These are phyloP conservation scores for Aspidoscelis tigris DNA, from an alignment of 2,113 vertebrate species.

Conservation along the genomic window DNA sequence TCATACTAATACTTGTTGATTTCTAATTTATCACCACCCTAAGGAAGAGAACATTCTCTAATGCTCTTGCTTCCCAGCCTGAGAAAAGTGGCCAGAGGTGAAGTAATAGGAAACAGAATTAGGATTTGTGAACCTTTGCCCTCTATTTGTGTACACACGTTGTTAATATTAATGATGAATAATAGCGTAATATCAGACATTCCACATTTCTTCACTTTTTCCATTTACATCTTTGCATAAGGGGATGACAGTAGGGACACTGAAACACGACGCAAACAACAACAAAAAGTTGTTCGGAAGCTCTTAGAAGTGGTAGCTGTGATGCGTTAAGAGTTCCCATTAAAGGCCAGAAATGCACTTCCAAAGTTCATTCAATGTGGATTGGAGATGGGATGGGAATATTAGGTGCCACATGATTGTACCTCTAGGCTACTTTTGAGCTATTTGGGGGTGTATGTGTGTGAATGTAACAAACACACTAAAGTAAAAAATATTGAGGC, in stretches of 20 bases:
- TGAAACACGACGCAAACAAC: no score
- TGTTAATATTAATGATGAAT: slow-evolving; percentile 21
- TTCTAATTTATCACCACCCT: slow-evolving; percentile 71
- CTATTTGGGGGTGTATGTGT: no score
- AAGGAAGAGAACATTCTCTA: slow-evolving; percentile 62
- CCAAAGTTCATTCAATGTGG: no score
- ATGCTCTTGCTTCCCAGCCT: slow-evolving; percentile 48
- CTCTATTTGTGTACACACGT: background rate
- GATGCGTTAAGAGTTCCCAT: no score
- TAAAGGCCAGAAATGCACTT: no score
- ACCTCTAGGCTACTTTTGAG: no score
- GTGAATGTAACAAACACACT: background rate
- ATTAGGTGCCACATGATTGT: no score
- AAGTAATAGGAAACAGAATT: slow-evolving; percentile 56
- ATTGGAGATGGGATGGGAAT: no score
- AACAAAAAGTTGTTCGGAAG: no score
- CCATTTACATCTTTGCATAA: slow-evolving; percentile 19
- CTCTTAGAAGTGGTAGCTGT: no score
- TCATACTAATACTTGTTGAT: slow-evolving; percentile 72
- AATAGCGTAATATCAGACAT: slow-evolving; percentile 1
- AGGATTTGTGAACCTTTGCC: slow-evolving; percentile 45
- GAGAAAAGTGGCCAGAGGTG: slow-evolving; percentile 68
- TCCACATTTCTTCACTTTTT: slow-evolving; percentile 10
- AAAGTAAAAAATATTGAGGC: background rate
- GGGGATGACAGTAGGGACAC: no score